A percentile compares a stretch with the other conserved stretches of the same genome.
Conservation (phyloP, 2,888 invertebrate genomes). For the Cinara cedri region DNA sequence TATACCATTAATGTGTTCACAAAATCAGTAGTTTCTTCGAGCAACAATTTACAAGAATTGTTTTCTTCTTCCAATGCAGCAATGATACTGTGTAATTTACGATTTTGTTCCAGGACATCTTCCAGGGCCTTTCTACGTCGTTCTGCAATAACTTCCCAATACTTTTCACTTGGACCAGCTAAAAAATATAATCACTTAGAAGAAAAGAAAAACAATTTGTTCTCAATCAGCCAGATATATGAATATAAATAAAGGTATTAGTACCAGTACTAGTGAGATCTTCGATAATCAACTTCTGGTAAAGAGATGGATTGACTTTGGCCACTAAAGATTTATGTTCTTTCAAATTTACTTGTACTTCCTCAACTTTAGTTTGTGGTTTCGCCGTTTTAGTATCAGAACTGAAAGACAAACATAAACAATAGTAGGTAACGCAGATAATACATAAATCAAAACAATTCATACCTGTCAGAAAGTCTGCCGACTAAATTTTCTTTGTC, state of each 20-base stretch:
- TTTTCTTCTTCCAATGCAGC: conserved; percentile 70
- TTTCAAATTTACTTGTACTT: not conserved
- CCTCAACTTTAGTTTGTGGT: not conserved
- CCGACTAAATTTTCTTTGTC: conserved; percentile 78
- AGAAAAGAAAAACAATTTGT: not conserved
- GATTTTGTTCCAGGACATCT: conserved; percentile 76
- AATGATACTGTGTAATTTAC: conserved; percentile 67
- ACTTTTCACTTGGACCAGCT: conserved; percentile 63
- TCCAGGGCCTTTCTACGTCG: conserved; percentile 75
- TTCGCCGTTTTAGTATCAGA: conserved; percentile 4
- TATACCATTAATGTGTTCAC: conserved; percentile 76
- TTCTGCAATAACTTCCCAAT: conserved; percentile 79
- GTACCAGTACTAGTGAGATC: conserved; percentile 44
- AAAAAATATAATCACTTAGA: not conserved
- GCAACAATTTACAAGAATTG: conserved; percentile 72
- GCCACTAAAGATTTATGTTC: not conserved
- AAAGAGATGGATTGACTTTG: conserved; percentile 38
- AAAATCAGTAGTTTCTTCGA: conserved; percentile 76
- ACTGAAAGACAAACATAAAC: not conserved
- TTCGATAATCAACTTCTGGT: conserved; percentile 41
- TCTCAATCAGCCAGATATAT: not conserved
- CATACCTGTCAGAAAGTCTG: conserved; percentile 62
- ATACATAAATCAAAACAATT: not conserved
- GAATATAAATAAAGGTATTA: too few species aligned
- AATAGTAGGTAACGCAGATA: not conserved